A percentile compares a stretch with the other conserved stretches of the same genome.
These are phyloP conservation scores for Thymelicus lineola DNA, from an alignment of 2,888 invertebrate genomes.

Conservation along the genomic window DNA sequence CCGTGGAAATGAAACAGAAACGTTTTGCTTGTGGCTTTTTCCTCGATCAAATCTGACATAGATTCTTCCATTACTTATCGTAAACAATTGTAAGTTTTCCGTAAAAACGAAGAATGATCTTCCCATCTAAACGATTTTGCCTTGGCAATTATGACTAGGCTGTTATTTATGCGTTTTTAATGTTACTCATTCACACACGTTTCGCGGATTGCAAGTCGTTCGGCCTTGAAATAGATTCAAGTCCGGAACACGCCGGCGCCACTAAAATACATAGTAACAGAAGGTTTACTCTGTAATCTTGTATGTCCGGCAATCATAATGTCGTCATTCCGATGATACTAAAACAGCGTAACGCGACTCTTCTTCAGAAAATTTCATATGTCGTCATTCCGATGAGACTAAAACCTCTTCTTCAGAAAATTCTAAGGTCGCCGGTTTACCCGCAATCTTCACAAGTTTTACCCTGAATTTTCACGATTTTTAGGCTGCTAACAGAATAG, in stretches of 20 bases:
- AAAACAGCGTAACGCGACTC: too few species aligned
- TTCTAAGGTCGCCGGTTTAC: too few species aligned
- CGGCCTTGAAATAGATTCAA: slow-evolving; percentile 23
- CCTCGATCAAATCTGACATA: not conserved
- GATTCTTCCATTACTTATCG: not conserved
- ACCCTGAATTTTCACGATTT: too few species aligned
- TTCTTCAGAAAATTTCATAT: too few species aligned
- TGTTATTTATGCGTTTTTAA: slow-evolving; percentile 35
- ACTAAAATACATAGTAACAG: not conserved
- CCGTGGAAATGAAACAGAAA: too few species aligned
- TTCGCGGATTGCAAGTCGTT: slow-evolving; percentile 31
- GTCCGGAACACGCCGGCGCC: slow-evolving; percentile 13
- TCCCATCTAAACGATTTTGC: slow-evolving; percentile 30
- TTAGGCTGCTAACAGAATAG: too few species aligned
- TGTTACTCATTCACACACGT: slow-evolving; percentile 24
- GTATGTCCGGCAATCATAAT: too few species aligned
- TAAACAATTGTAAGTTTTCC: not conserved
- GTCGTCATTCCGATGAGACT: too few species aligned
- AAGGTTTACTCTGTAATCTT: not conserved
- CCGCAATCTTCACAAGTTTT: too few species aligned
- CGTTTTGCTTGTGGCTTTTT: not conserved
- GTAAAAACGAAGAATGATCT: slow-evolving; percentile 7
- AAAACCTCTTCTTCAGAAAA: too few species aligned
- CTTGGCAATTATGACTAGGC: slow-evolving; percentile 18
- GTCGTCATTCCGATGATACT: too few species aligned